A percentile compares a stretch with the other conserved stretches of the same genome.
These are phyloP conservation scores for Tiphia femorata DNA, from an alignment of 2,888 invertebrate species.

Conservation along the genomic window DNA sequence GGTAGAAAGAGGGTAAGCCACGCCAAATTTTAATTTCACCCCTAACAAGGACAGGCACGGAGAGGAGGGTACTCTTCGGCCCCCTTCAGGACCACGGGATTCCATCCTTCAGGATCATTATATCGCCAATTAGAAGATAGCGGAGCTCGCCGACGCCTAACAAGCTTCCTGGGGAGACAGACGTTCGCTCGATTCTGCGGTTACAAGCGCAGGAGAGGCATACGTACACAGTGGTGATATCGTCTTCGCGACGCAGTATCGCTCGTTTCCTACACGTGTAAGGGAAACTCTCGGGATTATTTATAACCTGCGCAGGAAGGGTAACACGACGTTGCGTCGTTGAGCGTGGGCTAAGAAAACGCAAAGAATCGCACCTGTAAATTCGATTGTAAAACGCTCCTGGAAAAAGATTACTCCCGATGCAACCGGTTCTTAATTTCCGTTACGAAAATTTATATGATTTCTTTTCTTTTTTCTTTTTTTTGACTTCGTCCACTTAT, in stretches of 20 bases:
- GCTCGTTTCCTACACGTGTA: no score
- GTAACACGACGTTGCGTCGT: no score
- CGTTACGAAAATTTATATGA: no score
- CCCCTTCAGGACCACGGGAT: conserved; percentile 60
- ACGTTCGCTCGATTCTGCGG: conserved; percentile 47
- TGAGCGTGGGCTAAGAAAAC: no score
- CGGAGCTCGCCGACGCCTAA: conserved; percentile 66
- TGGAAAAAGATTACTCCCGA: no score
- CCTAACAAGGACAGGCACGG: conserved; percentile 56
- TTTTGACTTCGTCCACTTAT: no score
- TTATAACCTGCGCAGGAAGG: no score
- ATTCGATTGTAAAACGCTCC: no score
- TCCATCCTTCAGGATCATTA: conserved; percentile 69
- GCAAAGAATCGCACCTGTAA: no score
- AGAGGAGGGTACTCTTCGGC: conserved; percentile 43
- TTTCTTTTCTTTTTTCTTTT: no score
- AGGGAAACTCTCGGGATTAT: no score
- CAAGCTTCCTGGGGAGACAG: conserved; percentile 67
- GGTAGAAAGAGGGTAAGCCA: conserved; percentile 34
- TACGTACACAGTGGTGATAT: background rate
- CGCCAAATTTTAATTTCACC: conserved; percentile 62
- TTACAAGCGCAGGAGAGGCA: background rate
- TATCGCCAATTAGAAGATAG: conserved; percentile 69
- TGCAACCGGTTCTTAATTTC: no score
- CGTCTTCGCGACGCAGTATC: background rate